These are phyloP conservation scores for Mellivora capensis DNA, from an alignment of 2,113 vertebrate species.

Conservation along the genomic window DNA sequence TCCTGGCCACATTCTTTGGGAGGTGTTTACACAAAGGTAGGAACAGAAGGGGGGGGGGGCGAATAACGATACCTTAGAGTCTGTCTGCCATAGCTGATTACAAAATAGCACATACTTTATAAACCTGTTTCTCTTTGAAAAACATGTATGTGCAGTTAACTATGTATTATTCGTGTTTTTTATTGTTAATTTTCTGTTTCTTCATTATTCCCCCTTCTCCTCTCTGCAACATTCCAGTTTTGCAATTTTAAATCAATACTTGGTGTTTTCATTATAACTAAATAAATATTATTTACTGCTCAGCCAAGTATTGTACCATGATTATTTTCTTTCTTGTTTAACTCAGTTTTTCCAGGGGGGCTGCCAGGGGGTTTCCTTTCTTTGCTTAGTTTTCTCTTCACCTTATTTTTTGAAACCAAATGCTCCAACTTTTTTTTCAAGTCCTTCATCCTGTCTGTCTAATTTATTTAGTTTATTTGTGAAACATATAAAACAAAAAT, in stretches of 20 bases:
- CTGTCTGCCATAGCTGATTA: not conserved
- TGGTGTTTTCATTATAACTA: constrained; percentile 20
- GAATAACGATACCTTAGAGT: not conserved
- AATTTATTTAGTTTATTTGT: constrained; percentile 36
- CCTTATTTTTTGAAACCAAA: not conserved
- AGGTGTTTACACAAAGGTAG: not conserved
- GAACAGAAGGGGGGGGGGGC: not conserved
- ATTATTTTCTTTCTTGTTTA: constrained; percentile 3
- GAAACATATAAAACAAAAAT: constrained; percentile 26
- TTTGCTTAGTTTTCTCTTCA: not conserved
- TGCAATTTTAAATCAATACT: constrained; percentile 36
- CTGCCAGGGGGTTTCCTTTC: not conserved
- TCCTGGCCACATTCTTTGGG: not conserved
- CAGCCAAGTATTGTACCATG: not conserved
- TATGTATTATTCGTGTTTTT: not conserved
- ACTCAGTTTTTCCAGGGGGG: not conserved
- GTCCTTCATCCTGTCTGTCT: not conserved
- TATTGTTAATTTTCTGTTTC: not conserved
- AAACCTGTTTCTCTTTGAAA: not conserved
- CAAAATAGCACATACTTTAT: not conserved
- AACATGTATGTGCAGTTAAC: not conserved
- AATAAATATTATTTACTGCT: constrained; percentile 12
- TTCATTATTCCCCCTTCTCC: not conserved
- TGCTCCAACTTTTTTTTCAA: constrained; percentile 6
- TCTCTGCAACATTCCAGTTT: not conserved